Base-by-base conservation (phyloP, 2,888 invertebrate species). In the Heterodera filipjevi region DNA sequence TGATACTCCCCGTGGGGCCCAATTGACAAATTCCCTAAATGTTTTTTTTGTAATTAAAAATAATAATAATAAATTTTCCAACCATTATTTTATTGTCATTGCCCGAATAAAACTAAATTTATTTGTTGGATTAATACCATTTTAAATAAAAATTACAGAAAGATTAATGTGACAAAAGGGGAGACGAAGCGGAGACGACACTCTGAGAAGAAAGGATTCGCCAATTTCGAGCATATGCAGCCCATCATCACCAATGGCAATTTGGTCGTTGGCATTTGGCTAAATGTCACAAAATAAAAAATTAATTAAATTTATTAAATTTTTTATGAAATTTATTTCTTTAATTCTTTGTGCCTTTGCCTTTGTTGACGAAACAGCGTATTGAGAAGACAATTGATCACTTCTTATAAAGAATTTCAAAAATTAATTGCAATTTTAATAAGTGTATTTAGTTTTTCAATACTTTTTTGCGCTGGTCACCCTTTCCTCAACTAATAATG, bases 21-120 rank as follows among this genome's bases (percentile, higher is more conserved):
- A 87, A 85, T n/a, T 85, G 83, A 79, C 87, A 87, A 71, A 85
- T 84, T n/a, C 87, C 87, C 10, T 86, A 79, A 33, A 82, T 68
- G 2, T 85, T 78, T 39, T 79, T 80, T 53, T 81, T 81, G n/a
- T 10, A 39, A 39, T 39, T 12, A 39, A 39, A 39, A 39, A 39
- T 39, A 39, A n/a, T n/a, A n/a, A n/a, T 0, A 39, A 39, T 10
- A 39, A 10, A 39, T 39, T 39, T 1, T 39, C 39, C 1, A 39
- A 39, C 39, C 2, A 39, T 39, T 2, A 39, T 39, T 39, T 39
- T 6, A 6, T 53, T 6, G 22, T 6, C 1, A 22, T 22, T 19
- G 6, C 6, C 53, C 6, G 53, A 16, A 19, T 53, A 53, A 53
- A 53, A 22, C 53, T 53, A 53, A 53, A 19, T n/a, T n/a, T n/a